These are phyloP conservation scores for Gnathochromis pfefferi DNA, from an alignment of 2,113 vertebrate genomes.

Conservation along the genomic window DNA sequence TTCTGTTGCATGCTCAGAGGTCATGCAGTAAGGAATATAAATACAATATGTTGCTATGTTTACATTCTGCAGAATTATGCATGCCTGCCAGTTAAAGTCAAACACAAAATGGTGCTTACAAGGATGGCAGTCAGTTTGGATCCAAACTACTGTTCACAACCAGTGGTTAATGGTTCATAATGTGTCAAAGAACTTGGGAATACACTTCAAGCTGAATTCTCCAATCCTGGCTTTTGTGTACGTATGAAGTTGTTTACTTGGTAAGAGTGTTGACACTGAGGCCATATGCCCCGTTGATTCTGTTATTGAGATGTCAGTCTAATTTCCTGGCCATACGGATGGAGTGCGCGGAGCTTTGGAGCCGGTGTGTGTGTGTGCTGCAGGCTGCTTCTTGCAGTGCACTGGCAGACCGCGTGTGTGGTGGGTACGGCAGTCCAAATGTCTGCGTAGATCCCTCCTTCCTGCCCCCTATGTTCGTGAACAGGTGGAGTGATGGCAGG, in stretches of 20 bases:
- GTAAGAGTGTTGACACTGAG: conserved; percentile 47
- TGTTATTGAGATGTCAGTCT: conserved; percentile 70
- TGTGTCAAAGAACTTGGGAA: neutral
- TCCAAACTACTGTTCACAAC: neutral
- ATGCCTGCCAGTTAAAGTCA: neutral
- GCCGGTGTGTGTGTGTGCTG: conserved; percentile 3
- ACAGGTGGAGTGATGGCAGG: conserved; percentile 69
- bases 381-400: conserved; percentile 47
- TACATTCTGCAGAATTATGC: neutral
- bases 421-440: conserved; percentile 51
- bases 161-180: neutral
- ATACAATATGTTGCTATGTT: neutral
- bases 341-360: conserved; percentile 37
- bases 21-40: neutral
- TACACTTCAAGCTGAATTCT: neutral
- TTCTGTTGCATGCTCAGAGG: neutral
- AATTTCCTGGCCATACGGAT: conserved; percentile 66
- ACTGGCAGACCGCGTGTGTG: conserved; percentile 36
- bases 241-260: conserved; percentile 42
- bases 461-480: conserved; percentile 63
- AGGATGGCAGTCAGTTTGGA: neutral
- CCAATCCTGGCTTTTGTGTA: neutral
- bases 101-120: neutral
- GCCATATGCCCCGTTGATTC: conserved; percentile 53
- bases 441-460: conserved; percentile 54